Evolutionary conservation across 2,888 invertebrate species (phyloP), one percentile per base, ranked within the genome.

Genomic region (Cryptocephalus primarius): DNA sequence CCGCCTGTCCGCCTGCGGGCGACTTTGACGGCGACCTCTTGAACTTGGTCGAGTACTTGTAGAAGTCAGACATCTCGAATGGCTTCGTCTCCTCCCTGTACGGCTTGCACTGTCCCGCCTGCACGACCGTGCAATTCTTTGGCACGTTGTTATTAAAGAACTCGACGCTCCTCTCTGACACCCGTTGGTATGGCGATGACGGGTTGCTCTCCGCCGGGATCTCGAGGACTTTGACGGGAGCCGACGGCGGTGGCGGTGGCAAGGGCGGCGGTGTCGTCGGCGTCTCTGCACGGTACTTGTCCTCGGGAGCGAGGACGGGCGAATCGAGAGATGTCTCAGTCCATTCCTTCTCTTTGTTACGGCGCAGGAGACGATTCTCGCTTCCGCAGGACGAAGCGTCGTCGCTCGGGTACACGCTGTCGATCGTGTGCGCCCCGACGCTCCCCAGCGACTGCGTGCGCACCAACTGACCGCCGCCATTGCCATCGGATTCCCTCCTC

Each of bases 21-120:
- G 14, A 36, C 32, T 48, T 58, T 40, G 42, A 52, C 10, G 67
- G 67, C 8, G 67, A 65, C 47, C 67, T 90, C 83, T 51, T 93
- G 79, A 87, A 91, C 67, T 93, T 92, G 6, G 92, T 93, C 44
- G 94, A 95, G 69, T 96, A 96, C 71, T 95, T 96, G 69, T 94
- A 96, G 69, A 93, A 95, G 70, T 96, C 96, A 0, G 93, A 85
- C 89, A 95, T 93, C 75, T 95, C 95, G 72, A 94, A 96, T 3
- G 95, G 95, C 67, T 96, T 96, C 0, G 90, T 89, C 47, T 91
- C 88, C 72, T 96, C 95, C 61, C 89, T 80, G 65, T 90, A 91
- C 0, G 91, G 91, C 67, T 89, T 89, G 73, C 87, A 90, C 59
- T 87, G 88, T 33, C 90, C 91, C 53, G 88, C 85, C 62, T 89